phyloP scores from a whole-genome alignment of 2,113 vertebrate genomes.

The Pollimyrus isidori region DNA sequence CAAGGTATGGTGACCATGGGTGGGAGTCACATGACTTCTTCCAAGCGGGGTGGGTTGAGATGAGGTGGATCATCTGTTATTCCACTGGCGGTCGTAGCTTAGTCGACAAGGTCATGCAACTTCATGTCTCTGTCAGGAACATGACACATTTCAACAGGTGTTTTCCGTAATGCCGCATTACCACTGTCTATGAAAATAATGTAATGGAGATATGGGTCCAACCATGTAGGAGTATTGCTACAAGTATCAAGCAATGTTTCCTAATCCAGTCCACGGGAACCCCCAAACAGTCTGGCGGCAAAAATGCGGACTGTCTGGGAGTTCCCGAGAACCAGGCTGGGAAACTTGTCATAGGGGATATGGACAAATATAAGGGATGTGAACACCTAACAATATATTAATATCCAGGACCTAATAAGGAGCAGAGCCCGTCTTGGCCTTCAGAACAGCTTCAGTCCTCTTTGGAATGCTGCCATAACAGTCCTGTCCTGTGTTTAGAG shows the following conservation, averaged over 20 bases:
- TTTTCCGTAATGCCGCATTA: neutral
- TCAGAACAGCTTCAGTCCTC: neutral
- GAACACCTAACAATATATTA: neutral
- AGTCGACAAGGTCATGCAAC: neutral
- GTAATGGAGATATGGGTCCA: neutral
- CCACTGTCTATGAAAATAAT: neutral
- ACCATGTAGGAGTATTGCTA: neutral
- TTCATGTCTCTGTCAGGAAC: neutral
- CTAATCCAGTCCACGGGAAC: neutral
- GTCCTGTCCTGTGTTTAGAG: neutral
- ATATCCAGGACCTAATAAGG: neutral
- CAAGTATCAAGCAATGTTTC: neutral
- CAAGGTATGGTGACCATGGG: conserved; percentile 28
- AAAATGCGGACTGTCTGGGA: neutral
- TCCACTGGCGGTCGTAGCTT: neutral
- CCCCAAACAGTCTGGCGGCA: neutral
- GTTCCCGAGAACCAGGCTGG: neutral
- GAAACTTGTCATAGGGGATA: no score
- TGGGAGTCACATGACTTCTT: neutral
- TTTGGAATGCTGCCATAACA: neutral
- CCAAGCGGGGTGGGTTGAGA: neutral
- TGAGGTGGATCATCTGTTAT: neutral
- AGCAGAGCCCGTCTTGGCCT: neutral
- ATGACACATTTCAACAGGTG: neutral
- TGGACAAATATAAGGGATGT: neutral